Evolutionary conservation across 2,797 vertebrate species (phyloP), one percentile per base, ranked within the genome.

Genomic region (Buceros bicornis): DNA sequence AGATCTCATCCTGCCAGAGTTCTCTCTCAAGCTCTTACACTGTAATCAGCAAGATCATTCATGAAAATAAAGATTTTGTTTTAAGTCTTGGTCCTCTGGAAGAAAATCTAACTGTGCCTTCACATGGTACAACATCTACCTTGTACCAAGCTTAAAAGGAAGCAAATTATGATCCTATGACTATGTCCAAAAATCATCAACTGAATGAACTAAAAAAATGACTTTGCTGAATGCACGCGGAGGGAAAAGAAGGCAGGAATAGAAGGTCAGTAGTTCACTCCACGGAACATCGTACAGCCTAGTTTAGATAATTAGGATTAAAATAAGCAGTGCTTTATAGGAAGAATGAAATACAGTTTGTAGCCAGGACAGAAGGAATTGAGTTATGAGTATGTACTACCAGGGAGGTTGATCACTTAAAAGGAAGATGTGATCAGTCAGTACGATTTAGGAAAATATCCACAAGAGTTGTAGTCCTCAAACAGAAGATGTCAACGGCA

Each of bases 221-320:
- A 28, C 8, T 70, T 71, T 54, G 12, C 11, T 82, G 40, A 67
- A 47, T 0, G 0, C 16, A 69, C 1, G 16, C 54, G 40, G 12
- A 69, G 4, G 16, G 51, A 28, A 76, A 48, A 69, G 16, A 57
- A 65, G 8, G 11, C 40, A 10, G 60, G 33, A 51, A 35, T 16
- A 70, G 24, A 58, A 64, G 21, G 37, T 25, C 20, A 28, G 11
- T 37, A 15, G 12, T n/a, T 78, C 35, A 28, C 37, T 71, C 31
- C 3, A 1, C 28, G 51, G n/a, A 82, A 33, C 25, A 35, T 9
- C 57, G 16, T 43, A 65, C 16, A 72, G 33, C 8, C 37, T 37
- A 20, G 15, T 73, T 85, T 65, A 50, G 42, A 61, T 13, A 88
- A 54, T 10, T 35, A 82, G 50, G 40, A 82, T 50, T 72, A 65